Percentiles rank a stretch among this genome's conserved stretches.
Evolutionary conservation across 2,113 vertebrate genomes (phyloP).

Genomic region (Crocuta crocuta): DNA sequence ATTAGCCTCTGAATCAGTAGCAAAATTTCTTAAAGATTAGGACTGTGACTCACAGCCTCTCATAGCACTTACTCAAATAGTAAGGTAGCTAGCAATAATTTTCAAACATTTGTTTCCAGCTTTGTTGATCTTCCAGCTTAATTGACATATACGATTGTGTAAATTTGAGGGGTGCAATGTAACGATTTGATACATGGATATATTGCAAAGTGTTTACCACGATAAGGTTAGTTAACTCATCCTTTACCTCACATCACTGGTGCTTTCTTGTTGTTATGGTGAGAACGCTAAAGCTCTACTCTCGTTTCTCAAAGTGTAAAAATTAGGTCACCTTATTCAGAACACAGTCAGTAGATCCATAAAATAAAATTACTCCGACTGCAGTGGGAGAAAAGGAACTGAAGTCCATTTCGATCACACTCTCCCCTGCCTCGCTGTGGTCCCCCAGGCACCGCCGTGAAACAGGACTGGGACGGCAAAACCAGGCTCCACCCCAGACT

Average conservation of each 20-base stretch:
- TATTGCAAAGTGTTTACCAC: neutral
- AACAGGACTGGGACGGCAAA: neutral
- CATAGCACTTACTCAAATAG: neutral
- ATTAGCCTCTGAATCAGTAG: constrained; percentile 48
- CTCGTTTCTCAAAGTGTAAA: neutral
- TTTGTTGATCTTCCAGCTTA: neutral
- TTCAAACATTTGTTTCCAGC: neutral
- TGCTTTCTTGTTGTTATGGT: neutral
- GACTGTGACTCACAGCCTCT: neutral
- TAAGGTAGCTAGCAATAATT: neutral
- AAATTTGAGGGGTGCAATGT: neutral
- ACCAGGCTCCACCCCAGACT: neutral
- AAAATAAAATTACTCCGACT: neutral
- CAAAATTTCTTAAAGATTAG: constrained; percentile 10
- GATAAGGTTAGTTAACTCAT: neutral
- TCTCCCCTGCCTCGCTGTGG: neutral
- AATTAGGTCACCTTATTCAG: neutral
- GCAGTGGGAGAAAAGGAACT: neutral
- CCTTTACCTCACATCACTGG: neutral
- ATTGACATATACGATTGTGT: neutral
- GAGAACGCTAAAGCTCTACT: neutral
- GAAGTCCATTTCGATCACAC: neutral
- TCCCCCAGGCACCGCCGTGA: too few relatives aligned
- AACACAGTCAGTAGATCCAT: neutral
- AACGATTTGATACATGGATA: neutral